A percentile compares a stretch with the other conserved stretches of the same genome.
Evolutionary conservation across 1,140 invertebrate species (phyloP).

Genomic region (Diabrotica virgifera): DNA sequence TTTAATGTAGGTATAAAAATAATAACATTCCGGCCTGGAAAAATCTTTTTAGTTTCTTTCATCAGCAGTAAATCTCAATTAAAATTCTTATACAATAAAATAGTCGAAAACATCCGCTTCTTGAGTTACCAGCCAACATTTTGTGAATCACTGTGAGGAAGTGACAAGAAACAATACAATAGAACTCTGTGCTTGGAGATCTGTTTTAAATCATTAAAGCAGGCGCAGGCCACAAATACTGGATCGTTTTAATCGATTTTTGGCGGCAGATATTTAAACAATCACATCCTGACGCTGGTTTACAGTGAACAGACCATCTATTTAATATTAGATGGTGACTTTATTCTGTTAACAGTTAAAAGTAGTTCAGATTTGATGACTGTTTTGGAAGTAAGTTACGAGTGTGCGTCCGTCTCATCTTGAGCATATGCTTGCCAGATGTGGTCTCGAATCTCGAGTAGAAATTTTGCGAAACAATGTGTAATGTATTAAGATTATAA

Average conservation of each 20-base stretch:
- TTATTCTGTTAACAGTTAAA: not conserved
- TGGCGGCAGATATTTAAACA: not conserved
- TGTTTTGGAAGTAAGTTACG: not conserved
- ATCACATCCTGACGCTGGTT: not conserved
- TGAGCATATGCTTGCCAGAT: constrained; percentile 1
- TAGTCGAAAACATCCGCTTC: not conserved
- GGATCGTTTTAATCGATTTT: not conserved
- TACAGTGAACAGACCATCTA: not conserved
- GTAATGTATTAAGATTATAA: not conserved
- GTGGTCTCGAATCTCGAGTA: constrained; percentile 2
- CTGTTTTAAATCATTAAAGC: not conserved
- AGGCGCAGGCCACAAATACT: not conserved
- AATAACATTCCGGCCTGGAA: too few relatives aligned
- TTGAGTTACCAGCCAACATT: not conserved
- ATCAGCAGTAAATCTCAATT: too few relatives aligned
- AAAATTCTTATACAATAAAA: not conserved
- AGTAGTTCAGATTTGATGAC: too few relatives aligned
- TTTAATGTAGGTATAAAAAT: too few relatives aligned
- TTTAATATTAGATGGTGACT: not conserved
- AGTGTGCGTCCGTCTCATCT: not conserved
- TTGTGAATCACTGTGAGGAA: not conserved
- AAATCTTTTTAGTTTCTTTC: too few relatives aligned
- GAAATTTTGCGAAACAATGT: not conserved
- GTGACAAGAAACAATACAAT: constrained; percentile 2
- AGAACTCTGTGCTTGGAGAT: not conserved